Base-by-base conservation (phyloP, 2,888 invertebrate genomes). In the Drosophila prostipennis region DNA sequence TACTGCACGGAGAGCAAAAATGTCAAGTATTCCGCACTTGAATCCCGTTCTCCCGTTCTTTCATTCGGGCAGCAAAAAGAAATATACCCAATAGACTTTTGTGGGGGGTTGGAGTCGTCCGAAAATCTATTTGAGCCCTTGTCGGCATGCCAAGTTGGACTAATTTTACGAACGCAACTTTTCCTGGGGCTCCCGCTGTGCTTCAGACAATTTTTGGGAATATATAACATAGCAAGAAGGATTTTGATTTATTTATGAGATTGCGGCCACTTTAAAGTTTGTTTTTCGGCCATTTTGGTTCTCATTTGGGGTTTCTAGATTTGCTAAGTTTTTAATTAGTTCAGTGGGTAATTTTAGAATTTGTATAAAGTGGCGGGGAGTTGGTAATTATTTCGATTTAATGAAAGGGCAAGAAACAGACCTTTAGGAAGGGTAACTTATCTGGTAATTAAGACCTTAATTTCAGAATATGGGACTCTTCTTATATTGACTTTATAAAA, bases 1-100 rank as follows among this genome's bases (percentile, higher is more conserved):
- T 61, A 48, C 61, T 42, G 61, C 64, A 63, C 64, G 46, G 46
- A 26, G 48, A 32, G 48, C 48, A 42, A 63, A 63, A 63, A 63
- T 63, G 34, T 48, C 61, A 63, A 40, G 63, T 34, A 63, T 63
- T 61, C 37, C 46, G 59, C 32, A 51, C 56, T 56, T 36, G 56
- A 56, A 39, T 40, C 14, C 57, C 55, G 39, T 19, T 19, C n/a
- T 37, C 23, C 13, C 36, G 10, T 11, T 11, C 34, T 4, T 11
- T 2, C 1, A 2, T 54, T 23, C 39, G 26, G 0, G 2, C 5
- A 23, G 0, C 26, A 13, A n/a, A n/a, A 45, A n/a, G 10, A 32
- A 54, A 23, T 16, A 42, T 42, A 16, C 40, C 16, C 16, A 16
- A 40, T 29, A 32, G 53, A 26, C 29, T 19, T 13, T 32, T 8